Evolutionary conservation across 2,113 vertebrate species (phyloP).

Genomic region (Otis tarda): DNA sequence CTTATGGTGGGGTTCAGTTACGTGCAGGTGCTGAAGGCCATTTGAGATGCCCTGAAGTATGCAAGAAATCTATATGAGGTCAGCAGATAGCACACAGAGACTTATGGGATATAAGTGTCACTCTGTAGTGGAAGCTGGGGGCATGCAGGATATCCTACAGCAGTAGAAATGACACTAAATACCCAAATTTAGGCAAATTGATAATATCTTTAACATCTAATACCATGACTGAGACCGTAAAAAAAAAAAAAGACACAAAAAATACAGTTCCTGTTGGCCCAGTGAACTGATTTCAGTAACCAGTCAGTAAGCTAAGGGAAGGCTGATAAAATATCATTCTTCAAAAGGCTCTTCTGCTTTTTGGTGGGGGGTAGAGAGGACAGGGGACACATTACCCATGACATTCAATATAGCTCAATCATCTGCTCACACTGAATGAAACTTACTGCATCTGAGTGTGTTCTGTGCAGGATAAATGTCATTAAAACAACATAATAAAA

Average conservation of each 20-base stretch:
- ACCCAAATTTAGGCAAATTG: not conserved
- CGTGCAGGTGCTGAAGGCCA: not conserved
- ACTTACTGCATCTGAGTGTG: not conserved
- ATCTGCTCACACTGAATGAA: not conserved
- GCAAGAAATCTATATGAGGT: not conserved
- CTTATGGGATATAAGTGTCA: not conserved
- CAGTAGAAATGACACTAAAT: not conserved
- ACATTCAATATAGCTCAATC: not conserved
- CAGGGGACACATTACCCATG: not conserved
- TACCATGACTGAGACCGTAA: not conserved
- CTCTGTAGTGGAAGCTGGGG: not conserved
- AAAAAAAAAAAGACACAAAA: not conserved
- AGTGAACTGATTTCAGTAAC: not conserved
- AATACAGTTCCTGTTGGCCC: not conserved
- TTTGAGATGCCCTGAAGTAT: not conserved
- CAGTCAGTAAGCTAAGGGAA: not conserved
- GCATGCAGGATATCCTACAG: not conserved
- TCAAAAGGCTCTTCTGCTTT: not conserved
- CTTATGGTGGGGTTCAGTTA: not conserved
- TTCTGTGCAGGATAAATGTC: not conserved
- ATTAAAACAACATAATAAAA: not conserved
- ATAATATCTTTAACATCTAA: not conserved
- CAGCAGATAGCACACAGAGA: not conserved
- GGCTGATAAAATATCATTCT: not conserved
- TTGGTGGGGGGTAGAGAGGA: not conserved